A percentile compares a stretch with the other conserved stretches of the same genome.
Conservation (phyloP, 2,888 invertebrate species). For the Galerucella nymphaeae region DNA sequence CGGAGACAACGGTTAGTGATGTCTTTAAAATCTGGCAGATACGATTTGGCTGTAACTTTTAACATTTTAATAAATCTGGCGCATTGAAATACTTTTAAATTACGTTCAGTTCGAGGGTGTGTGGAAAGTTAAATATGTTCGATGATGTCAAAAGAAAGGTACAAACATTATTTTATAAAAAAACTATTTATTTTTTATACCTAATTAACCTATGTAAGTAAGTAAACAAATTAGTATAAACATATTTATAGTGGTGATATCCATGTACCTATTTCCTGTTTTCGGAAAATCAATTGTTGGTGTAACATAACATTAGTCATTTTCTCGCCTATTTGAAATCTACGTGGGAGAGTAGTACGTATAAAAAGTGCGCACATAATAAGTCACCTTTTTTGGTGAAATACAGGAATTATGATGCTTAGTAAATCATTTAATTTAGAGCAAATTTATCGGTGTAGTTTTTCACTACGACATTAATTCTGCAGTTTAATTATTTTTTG, state of each 20-base stretch:
- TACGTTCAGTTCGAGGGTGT: background rate
- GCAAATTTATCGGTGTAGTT: too few relatives aligned
- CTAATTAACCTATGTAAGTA: too few relatives aligned
- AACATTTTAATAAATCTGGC: background rate
- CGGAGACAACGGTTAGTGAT: too few relatives aligned
- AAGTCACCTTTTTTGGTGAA: background rate
- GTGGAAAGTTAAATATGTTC: conserved; percentile 7
- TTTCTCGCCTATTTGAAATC: conserved; percentile 5
- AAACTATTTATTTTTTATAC: background rate
- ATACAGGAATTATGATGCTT: background rate
- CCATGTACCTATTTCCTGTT: background rate
- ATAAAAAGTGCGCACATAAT: conserved; percentile 1
- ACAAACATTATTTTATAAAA: background rate
- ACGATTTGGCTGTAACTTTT: conserved; percentile 3
- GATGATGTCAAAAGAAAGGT: conserved; percentile 20
- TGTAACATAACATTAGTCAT: background rate
- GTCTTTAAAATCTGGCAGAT: conserved; percentile 20
- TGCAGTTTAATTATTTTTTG: too few relatives aligned
- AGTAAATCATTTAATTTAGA: too few relatives aligned
- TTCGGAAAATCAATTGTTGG: too few relatives aligned
- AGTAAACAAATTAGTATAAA: background rate
- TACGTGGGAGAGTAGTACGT: conserved; percentile 9
- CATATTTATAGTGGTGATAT: background rate
- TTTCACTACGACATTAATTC: too few relatives aligned
- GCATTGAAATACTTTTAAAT: conserved; percentile 5